These are phyloP conservation scores for Aepyceros melampus DNA, from an alignment of 2,113 vertebrate genomes.

Conservation along the genomic window DNA sequence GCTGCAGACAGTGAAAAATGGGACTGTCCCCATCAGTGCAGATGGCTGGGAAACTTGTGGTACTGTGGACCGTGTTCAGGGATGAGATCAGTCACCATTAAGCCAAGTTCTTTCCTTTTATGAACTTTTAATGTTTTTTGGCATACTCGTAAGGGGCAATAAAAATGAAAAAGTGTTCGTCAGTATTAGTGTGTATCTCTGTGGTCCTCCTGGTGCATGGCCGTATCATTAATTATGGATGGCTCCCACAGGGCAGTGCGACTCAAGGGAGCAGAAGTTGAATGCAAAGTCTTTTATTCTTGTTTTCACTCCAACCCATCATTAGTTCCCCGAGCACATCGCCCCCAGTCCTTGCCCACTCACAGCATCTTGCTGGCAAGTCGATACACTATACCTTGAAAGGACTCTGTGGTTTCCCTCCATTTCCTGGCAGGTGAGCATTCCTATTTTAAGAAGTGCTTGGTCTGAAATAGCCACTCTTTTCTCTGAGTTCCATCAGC, in stretches of 20 bases:
- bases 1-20: constrained; percentile 32
- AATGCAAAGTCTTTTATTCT: constrained; percentile 25
- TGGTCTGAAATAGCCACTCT: not conserved
- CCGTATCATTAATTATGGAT: constrained; percentile 38
- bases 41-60: constrained; percentile 46
- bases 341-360: not conserved
- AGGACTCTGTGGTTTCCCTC: not conserved
- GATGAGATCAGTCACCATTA: constrained; percentile 19
- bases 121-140: constrained; percentile 62
- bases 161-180: constrained; percentile 52
- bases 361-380: not conserved
- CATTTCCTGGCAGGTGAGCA: not conserved
- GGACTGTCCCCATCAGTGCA: constrained; percentile 20
- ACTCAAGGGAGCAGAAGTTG: constrained; percentile 32
- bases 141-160: constrained; percentile 40
- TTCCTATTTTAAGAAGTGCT: constrained; percentile 24
- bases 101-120: constrained; percentile 67
- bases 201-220: not conserved
- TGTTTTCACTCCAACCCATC: constrained; percentile 23
- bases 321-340: not conserved
- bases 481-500: not conserved
- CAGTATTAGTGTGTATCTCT: constrained; percentile 8
- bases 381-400: not conserved
- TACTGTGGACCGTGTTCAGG: not conserved
- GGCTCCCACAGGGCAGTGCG: not conserved